Base-by-base conservation (phyloP, 2,888 invertebrate species). In the Thalpophila matura region DNA sequence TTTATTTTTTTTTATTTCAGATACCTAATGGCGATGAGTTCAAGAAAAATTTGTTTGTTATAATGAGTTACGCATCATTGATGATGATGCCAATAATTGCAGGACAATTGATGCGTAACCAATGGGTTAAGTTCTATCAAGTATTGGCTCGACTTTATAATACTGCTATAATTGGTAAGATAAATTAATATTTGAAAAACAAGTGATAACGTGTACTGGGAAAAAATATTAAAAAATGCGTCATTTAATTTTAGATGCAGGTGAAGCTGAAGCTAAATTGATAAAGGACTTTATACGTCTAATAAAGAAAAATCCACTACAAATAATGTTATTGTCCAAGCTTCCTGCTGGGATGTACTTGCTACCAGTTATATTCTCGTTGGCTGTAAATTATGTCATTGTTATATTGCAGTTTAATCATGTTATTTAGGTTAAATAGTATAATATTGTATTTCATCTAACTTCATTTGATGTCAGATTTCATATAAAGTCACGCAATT, bases 331-430 rank as follows among this genome's bases (percentile, higher is more conserved):
- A 4, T 14, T 55, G 3, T 20, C 64, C 0, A 62, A 64, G 1
- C 2, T 58, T 16, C 40, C 61, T 4, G 27, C 60, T 6, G 53
- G 59, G 3, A 54, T 70, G 58, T 26, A 55, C 4, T 43, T 78
- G 7, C 12, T 78, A 12, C 78, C 78, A 0, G 18, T 53, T 1
- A 24, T 74, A 5, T 22, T 72, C 0, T 61, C 66, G 1, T 42
- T 76, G 16, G 50, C 56, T 12, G 38, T 68, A 1, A 64, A 54
- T 12, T 51, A 68, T 45, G 27, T 74, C 14, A 67, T 78, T 14
- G 31, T 77, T 4, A 31, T 67, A 26, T 54, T 67, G n/a, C 75
- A 75, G 33, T 66, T 70, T 38, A 67, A 55, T 14, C 60, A 68
- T 56, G 29, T 73, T 6, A 56, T 72, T 47, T 72, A 63, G 45